Base-by-base conservation (phyloP, 2,113 vertebrate species). In the Notothenia coriiceps region DNA sequence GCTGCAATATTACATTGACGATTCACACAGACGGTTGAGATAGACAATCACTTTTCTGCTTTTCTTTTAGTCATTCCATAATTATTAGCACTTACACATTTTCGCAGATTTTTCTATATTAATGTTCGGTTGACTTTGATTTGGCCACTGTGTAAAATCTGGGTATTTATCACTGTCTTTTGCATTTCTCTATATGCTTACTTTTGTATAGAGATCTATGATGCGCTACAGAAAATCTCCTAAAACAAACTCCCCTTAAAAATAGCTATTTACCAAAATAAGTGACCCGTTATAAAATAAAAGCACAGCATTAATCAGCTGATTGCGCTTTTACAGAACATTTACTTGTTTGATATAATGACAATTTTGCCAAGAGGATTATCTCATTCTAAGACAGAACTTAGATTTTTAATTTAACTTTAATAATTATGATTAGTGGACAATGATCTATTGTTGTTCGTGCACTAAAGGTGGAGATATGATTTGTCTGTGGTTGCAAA, bases 21-120 rank as follows among this genome's bases (percentile, higher is more conserved):
- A 65, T 29, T 65, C 44, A 65, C 63, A 65, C 63, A 93, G 92
- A 88, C 93, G 90, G 79, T 82, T 95, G 90, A 94, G 90, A 94
- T 89, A 92, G 94, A 93, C 92, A 91, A 90, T 95, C 86, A 89
- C 63, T 68, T 88, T 40, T 56, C 82, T 83, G 59, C 79, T 84
- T 74, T 79, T 54, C 70, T 71, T 61, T 69, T 74, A 77, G 65
- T 79, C 52, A 80, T 86, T 79, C 56, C 66, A 82, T 88, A 77
- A 83, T 64, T 77, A 73, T 55, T 79, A 81, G 88, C 79, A 84
- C 90, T 86, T 80, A 86, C 75, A 76, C 61, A 60, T 35, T 73
- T 56, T 92, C 84, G 55, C 67, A 11, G 20, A 12, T 83, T 85
- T 88, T 92, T 80, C 87, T 81, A 61, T 74, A 20, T 89, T 91